A percentile compares a stretch with the other conserved stretches of the same genome.
These are phyloP conservation scores for Caprella mutica DNA, from an alignment of 2,888 invertebrate species.

Conservation along the genomic window DNA sequence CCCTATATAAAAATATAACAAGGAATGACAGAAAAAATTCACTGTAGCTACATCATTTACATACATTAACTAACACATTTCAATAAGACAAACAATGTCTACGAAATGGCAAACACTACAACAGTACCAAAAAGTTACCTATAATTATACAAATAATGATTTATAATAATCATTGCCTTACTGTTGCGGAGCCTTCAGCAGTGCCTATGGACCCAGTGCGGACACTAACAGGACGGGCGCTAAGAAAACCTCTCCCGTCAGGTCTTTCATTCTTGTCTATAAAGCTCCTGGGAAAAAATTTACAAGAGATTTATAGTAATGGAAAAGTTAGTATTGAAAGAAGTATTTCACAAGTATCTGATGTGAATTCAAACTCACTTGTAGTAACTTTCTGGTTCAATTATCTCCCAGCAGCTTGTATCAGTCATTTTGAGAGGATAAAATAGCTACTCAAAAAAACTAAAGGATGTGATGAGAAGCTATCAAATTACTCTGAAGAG, in stretches of 20 bases:
- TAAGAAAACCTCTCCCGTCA: slow-evolving; percentile 61
- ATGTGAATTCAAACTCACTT: slow-evolving; percentile 8
- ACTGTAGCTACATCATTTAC: too few species aligned
- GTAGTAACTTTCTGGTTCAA: slow-evolving; percentile 25
- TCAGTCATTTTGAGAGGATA: background rate
- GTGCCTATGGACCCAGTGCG: slow-evolving; percentile 52
- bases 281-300: slow-evolving; percentile 16
- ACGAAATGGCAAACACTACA: too few species aligned
- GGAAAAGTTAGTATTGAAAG: background rate
- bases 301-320: background rate
- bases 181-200: slow-evolving; percentile 63
- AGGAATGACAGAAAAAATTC: too few species aligned
- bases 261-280: slow-evolving; percentile 45
- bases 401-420: slow-evolving; percentile 13
- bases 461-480: too few species aligned
- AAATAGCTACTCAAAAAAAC: too few species aligned
- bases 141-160: too few species aligned
- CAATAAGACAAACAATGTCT: too few species aligned
- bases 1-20: too few species aligned
- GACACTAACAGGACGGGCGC: slow-evolving; percentile 55
- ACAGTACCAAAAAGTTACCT: too few species aligned
- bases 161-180: too few species aligned
- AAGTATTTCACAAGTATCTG: background rate
- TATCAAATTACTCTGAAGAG: too few species aligned
- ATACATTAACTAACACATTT: background rate